A percentile compares a stretch with the other conserved stretches of the same genome.
Conservation (phyloP, 2,888 invertebrate genomes). For the Axea sp. region DNA sequence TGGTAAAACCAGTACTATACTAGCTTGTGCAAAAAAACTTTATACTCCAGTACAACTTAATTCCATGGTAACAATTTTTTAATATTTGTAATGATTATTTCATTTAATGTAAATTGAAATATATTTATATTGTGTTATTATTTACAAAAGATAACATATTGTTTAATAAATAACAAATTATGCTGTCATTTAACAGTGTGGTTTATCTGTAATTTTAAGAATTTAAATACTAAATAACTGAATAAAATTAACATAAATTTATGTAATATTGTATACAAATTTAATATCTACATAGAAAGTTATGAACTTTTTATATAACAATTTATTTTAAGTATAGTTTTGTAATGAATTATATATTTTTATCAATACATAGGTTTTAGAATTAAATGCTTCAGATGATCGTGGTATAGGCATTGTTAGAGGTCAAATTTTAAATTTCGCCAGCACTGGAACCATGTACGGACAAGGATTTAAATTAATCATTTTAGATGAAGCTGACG, state of each 20-base stretch:
- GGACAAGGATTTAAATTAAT: slow-evolving; percentile 96
- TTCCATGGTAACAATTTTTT: no score
- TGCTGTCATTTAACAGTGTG: no score
- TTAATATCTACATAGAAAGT: no score
- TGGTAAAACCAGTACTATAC: slow-evolving; percentile 98
- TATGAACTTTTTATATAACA: no score
- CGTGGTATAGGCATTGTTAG: slow-evolving; percentile 97
- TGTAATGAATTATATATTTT: no score
- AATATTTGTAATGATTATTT: no score
- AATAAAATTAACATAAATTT: no score
- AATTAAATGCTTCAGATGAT: slow-evolving; percentile 99
- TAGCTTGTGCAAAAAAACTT: slow-evolving; percentile 96
- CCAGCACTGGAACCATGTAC: slow-evolving; percentile 96
- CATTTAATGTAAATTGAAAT: background rate
- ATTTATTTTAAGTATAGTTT: no score
- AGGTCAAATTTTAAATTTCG: slow-evolving; percentile 96
- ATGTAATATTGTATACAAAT: no score
- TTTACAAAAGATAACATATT: no score
- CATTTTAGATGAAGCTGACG: slow-evolving; percentile 99
- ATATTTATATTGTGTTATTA: background rate
- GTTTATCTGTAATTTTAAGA: no score
- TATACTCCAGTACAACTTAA: slow-evolving; percentile 93
- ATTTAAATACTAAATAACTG: no score
- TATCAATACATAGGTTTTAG: slow-evolving; percentile 92
- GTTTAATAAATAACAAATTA: slow-evolving; percentile 25